A percentile compares a stretch with the other conserved stretches of the same genome.
phyloP scores from a whole-genome alignment of 2,113 vertebrate genomes.

The Tupaia chinensis region DNA sequence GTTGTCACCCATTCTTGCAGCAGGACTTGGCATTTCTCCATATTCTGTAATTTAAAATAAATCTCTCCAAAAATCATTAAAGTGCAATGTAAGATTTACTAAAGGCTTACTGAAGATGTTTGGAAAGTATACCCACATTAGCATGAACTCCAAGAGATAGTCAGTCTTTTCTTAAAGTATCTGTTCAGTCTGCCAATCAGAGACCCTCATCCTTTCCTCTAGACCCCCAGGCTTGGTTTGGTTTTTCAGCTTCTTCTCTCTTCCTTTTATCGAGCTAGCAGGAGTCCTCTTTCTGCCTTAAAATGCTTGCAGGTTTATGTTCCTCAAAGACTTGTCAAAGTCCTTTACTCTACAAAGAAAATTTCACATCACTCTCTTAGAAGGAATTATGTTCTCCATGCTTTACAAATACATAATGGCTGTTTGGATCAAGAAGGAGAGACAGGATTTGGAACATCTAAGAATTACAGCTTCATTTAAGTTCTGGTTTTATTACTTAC shows the following conservation, averaged over 20 bases:
- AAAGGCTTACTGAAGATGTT: background rate
- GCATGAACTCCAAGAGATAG: background rate
- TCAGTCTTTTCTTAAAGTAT: background rate
- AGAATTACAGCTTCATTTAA: background rate
- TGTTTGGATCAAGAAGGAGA: constrained; percentile 20
- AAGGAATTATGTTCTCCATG: background rate
- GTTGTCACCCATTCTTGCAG: background rate
- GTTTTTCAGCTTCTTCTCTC: background rate
- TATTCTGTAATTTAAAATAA: background rate
- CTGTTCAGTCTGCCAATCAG: background rate
- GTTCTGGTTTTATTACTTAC: background rate
- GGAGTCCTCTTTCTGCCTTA: background rate
- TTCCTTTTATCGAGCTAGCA: background rate
- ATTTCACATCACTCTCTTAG: background rate
- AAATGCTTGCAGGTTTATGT: background rate
- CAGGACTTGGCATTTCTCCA: background rate
- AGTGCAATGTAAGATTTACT: background rate
- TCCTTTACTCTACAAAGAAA: background rate
- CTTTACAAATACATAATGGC: background rate
- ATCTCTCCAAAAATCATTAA: background rate
- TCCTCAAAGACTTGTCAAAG: background rate
- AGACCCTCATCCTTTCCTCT: accelerated
- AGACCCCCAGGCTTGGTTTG: background rate
- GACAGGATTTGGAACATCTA: background rate
- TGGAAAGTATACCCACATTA: background rate